Percentiles rank a stretch among this genome's conserved stretches.
These are phyloP conservation scores for Pteromalus puparum DNA, from an alignment of 1,140 invertebrate species.

Conservation along the genomic window DNA sequence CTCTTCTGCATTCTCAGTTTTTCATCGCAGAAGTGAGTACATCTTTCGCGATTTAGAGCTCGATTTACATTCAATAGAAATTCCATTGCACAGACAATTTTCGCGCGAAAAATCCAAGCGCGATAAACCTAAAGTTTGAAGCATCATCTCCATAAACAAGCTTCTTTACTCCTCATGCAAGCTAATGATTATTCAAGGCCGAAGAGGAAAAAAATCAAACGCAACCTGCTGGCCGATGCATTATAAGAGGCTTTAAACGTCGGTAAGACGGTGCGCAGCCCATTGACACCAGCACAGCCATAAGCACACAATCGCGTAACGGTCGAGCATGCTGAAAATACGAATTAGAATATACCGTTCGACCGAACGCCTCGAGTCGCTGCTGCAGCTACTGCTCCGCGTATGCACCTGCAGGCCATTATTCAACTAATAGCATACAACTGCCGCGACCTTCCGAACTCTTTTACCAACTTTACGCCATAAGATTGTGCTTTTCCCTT, in stretches of 20 bases:
- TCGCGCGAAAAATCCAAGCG: not conserved
- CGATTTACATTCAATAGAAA: not conserved
- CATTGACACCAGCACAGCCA: slow-evolving; percentile 7
- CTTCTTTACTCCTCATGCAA: not conserved
- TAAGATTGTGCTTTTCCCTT: no score
- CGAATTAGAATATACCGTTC: slow-evolving; percentile 34
- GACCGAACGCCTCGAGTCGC: not conserved
- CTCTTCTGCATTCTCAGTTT: no score
- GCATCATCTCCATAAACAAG: not conserved
- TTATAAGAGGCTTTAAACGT: not conserved
- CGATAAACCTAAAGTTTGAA: not conserved
- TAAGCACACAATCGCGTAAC: slow-evolving; percentile 27
- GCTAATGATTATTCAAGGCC: not conserved
- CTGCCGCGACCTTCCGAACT: no score
- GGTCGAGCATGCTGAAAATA: slow-evolving; percentile 32
- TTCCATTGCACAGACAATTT: not conserved
- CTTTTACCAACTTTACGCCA: no score
- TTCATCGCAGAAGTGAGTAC: no score
- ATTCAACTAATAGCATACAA: not conserved
- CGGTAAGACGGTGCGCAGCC: not conserved
- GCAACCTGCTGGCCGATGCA: not conserved
- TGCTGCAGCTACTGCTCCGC: no score
- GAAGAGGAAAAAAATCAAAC: not conserved
- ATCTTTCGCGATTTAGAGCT: no score
- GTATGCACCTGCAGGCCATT: not conserved